Percentiles rank a stretch among this genome's conserved stretches.
Evolutionary conservation across 2,113 vertebrate species (phyloP).

Genomic region (Dinomys branickii): DNA sequence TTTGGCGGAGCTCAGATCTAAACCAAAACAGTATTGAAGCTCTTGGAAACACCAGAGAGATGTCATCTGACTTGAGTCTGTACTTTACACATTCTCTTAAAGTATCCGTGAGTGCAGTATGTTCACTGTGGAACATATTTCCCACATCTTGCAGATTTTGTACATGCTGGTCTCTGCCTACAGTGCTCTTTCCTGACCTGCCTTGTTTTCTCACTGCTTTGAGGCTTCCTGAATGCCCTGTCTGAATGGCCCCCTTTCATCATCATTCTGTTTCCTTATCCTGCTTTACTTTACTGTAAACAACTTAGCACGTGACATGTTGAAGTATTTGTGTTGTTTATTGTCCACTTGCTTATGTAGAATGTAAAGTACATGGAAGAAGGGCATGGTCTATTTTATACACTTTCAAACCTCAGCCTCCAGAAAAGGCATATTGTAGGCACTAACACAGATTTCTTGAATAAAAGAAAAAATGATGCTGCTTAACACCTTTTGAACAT

Average conservation of each 20-base stretch:
- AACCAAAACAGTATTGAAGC: background rate
- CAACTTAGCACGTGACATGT: too few relatives aligned
- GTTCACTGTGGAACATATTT: background rate
- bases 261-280: background rate
- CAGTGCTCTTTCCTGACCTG: too few relatives aligned
- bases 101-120: rapidly evolving
- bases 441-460: background rate
- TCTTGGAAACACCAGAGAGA: background rate
- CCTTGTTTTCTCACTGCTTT: background rate
- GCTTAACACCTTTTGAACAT: background rate
- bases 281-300: background rate
- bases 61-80: background rate
- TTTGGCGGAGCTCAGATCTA: background rate
- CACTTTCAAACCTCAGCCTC: background rate
- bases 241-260: background rate
- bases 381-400: background rate
- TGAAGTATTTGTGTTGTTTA: background rate
- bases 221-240: too few relatives aligned
- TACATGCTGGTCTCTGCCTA: background rate
- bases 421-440: background rate
- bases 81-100: background rate
- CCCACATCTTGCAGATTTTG: background rate
- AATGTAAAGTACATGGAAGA: background rate
- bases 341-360: background rate
- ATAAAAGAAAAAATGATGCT: background rate